Evolutionary conservation across 2,888 invertebrate genomes (phyloP).

Genomic region (Diachrysia chrysitis): DNA sequence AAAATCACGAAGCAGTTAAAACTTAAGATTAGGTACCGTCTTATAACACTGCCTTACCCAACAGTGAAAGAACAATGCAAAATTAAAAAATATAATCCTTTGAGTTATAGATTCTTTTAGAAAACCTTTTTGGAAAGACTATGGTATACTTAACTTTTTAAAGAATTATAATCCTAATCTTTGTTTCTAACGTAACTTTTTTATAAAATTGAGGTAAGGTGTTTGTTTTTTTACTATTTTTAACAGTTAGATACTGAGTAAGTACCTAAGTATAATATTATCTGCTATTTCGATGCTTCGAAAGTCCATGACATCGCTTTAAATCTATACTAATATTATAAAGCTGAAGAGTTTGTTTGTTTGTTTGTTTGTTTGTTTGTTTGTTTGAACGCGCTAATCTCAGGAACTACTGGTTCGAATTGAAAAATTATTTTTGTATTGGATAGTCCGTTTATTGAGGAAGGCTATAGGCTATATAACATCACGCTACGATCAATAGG

Average conservation of each 20-base stretch:
- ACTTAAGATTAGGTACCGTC: slow-evolving; percentile 47
- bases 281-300: too few relatives aligned
- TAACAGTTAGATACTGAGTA: not conserved
- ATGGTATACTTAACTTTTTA: slow-evolving; percentile 27
- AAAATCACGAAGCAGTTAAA: slow-evolving; percentile 39
- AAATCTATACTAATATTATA: too few relatives aligned
- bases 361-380: too few relatives aligned
- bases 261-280: too few relatives aligned
- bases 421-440: too few relatives aligned
- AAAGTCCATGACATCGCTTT: too few relatives aligned
- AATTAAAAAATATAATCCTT: slow-evolving; percentile 43
- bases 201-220: not conserved
- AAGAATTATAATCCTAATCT: slow-evolving; percentile 16
- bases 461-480: too few relatives aligned
- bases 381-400: too few relatives aligned
- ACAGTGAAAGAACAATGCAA: slow-evolving; percentile 31
- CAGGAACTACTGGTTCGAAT: too few relatives aligned
- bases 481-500: too few relatives aligned
- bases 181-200: not conserved
- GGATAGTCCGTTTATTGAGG: too few relatives aligned
- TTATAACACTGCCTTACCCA: slow-evolving; percentile 30
- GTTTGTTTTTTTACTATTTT: not conserved
- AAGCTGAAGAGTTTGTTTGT: too few relatives aligned
- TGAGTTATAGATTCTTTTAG: slow-evolving; percentile 19
- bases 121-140: slow-evolving; percentile 31